Evolutionary conservation across 2,113 vertebrate species (phyloP), one percentile per base, ranked within the genome.

Genomic region (Melanostigma gelatinosum): DNA sequence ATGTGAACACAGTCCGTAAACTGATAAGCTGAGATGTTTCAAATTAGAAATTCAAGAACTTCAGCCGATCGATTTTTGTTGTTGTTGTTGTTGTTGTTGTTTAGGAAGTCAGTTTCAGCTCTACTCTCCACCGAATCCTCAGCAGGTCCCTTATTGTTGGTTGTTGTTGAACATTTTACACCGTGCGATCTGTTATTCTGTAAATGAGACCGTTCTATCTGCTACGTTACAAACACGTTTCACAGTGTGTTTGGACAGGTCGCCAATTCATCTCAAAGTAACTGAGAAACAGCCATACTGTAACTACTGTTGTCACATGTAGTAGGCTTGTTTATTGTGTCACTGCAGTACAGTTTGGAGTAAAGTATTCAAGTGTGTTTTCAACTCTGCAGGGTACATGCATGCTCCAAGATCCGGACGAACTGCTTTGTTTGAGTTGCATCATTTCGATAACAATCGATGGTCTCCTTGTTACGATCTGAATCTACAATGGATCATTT

Each of bases 131-230:
- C 10, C 15, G 20, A 70, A 29, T 48, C 44, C 65, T 22, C 55
- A 87, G 80, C 72, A 24, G 60, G 22, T 72, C 78, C 48, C 64
- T 87, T 13, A 65, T 55, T 72, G 79, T 87, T 82, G 84, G 64
- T 88, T 85, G 84, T 89, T 82, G 87, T 85, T 79, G 77, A 79
- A 83, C 85, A 75, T 88, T 70, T 72, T 70, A 40, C 79, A 70
- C 76, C 72, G 82, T 86, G 87, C 79, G 79, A 29, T 85, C 81
- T 90, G 88, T 82, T 85, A 73, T 65, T 85, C 77, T 85, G 84
- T 88, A 77, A 81, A 90, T 38, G 75, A 80, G 69, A 78, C 82
- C 2, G 80, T 58, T 63, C 55, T 80, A 76, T 85, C 77, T 76
- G 84, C 89, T 68, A 6, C 68, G 68, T 78, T 68, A 52, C 77